Base-by-base conservation (phyloP, 1,140 invertebrate species). In the Mycetomoellerius zeteki region DNA sequence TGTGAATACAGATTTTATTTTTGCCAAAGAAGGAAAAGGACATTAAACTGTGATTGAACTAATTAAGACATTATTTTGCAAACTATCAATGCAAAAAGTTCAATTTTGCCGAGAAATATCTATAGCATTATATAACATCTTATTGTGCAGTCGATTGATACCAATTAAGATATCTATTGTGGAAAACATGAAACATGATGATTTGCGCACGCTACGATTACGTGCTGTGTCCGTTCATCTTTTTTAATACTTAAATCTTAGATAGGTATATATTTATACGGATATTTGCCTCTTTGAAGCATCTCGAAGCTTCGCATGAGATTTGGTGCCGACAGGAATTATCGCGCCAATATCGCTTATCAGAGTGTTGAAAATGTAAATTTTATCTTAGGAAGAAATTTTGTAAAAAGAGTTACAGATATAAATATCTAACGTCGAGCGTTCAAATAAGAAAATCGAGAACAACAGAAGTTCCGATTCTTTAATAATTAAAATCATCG, bases 331-430 rank as follows among this genome's bases (percentile, higher is more conserved):
- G 87, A 71, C n/a, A 56, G 47, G 50, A 84, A 62, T n/a, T 16
- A 71, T 54, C 43, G 65, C 86, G 87, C 21, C 71, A 72, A 80
- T 86, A 64, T 89, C 24, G 75, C 87, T 89, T 81, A 56, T 71
- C 88, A 47, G 37, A 43, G 27, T 75, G 81, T 85, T 73, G 86
- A 86, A 33, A 21, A 56, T 84, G 50, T 82, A 56, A 86, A 69
- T 76, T 80, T 80, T 86, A 85, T 73, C 82, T 64, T 64, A 58
- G 47, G 58, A 14, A 21, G 14, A 50, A 50, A 54, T 72, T 82
- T 82, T 88, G 65, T 88, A 85, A 77, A 76, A 54, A 64, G 62
- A 80, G n/a, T 85, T n/a, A 69, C 58, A 84, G n/a, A 84, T 84
- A 62, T 50, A 58, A 72, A 81, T 78, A 87, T 30, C 19, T 33